Evolutionary conservation across 2,113 vertebrate genomes (phyloP).

Genomic region (Pteronura brasiliensis): DNA sequence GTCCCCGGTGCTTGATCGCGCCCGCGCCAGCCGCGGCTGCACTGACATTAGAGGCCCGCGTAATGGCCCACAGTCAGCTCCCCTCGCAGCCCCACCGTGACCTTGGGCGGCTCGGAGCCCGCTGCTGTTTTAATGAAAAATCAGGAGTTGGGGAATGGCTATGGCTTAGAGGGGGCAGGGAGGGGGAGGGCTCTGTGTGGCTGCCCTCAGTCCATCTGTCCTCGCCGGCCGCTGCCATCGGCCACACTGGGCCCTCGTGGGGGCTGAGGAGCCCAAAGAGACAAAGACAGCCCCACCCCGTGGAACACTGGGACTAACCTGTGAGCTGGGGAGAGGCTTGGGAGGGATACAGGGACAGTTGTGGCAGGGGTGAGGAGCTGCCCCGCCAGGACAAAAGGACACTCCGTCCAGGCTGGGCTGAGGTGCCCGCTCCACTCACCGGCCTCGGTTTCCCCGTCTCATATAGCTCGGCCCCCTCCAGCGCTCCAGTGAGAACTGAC

Average conservation of each 20-base stretch:
- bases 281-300: neutral
- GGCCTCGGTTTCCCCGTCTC: neutral
- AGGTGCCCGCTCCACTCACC: neutral
- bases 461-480: fast-evolving
- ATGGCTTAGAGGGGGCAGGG: neutral
- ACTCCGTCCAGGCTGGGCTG: fast-evolving
- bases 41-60: constrained; percentile 65
- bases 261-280: neutral
- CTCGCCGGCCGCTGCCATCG: neutral
- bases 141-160: constrained; percentile 66
- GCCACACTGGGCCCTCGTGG: neutral
- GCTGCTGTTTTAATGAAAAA: constrained; percentile 79
- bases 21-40: constrained; percentile 44
- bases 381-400: fast-evolving
- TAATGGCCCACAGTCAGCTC: constrained; percentile 78
- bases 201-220: neutral
- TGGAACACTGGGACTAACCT: neutral
- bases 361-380: fast-evolving
- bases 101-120: constrained; percentile 73
- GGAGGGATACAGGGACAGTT: neutral
- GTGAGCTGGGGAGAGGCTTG: neutral
- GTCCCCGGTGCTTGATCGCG: constrained; percentile 79
- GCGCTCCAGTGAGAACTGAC: neutral
- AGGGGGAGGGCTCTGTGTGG: fast-evolving
- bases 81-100: constrained; percentile 76